These are phyloP conservation scores for Philaenus spumarius DNA, from an alignment of 1,140 invertebrate species.

Conservation along the genomic window DNA sequence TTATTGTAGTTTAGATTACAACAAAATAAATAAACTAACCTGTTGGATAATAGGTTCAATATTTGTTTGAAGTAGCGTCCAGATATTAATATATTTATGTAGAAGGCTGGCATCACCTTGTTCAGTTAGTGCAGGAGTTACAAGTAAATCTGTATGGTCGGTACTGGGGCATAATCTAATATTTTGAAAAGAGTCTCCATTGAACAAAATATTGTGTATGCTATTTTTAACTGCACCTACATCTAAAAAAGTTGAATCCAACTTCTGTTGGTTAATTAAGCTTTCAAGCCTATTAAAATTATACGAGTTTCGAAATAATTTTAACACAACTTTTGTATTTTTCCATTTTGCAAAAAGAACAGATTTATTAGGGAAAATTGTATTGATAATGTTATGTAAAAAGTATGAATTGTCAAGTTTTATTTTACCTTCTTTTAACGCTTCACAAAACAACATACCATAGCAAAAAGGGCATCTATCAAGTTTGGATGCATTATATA, in stretches of 20 bases:
- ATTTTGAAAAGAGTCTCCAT: not conserved
- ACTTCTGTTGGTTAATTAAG: constrained; percentile 1
- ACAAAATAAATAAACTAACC: constrained; percentile 16
- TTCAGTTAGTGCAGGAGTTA: not conserved
- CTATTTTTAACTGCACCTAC: not conserved
- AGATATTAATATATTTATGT: constrained; percentile 7
- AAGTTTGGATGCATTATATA: constrained; percentile 1
- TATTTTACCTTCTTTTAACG: constrained; percentile 2
- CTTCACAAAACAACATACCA: constrained; percentile 6
- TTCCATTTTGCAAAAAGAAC: constrained; percentile 3
- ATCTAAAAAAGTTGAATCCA: constrained; percentile 4
- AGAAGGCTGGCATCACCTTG: not conserved
- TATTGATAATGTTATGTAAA: constrained; percentile 9
- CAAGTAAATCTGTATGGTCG: not conserved
- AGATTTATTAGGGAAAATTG: constrained; percentile 7
- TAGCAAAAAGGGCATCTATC: constrained; percentile 22
- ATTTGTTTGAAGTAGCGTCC: constrained; percentile 20
- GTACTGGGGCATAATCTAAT: not conserved
- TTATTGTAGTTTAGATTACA: no score
- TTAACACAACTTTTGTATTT: constrained; percentile 13
- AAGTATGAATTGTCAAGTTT: constrained; percentile 1
- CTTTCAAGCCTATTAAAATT: constrained; percentile 4
- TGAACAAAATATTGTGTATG: constrained; percentile 1
- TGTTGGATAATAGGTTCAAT: constrained; percentile 25
- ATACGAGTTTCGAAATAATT: constrained; percentile 4